Conservation (phyloP, 2,888 invertebrate genomes). For the Agonopterix subpropinquella region DNA sequence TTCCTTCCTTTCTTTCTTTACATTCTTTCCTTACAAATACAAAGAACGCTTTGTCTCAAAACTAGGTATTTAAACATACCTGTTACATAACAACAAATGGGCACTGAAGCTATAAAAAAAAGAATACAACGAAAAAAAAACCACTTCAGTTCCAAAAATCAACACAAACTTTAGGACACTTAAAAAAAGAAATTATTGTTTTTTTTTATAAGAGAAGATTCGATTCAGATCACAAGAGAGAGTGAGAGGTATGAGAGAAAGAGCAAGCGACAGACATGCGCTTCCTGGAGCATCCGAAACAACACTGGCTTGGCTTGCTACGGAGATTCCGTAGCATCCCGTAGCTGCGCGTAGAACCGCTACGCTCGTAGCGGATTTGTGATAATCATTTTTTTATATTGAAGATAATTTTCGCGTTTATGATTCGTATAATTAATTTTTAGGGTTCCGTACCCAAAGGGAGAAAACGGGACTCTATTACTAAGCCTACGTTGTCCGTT, state of each 20-base stretch:
- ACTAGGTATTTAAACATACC: constrained; percentile 16
- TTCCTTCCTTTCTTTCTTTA: too few species aligned
- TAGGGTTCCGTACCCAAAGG: too few species aligned
- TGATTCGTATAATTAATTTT: too few species aligned
- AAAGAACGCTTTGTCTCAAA: constrained; percentile 7
- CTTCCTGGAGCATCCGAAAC: constrained; percentile 5
- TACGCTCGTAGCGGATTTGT: constrained; percentile 1
- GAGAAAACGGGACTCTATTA: too few species aligned
- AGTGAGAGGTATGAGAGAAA: constrained; percentile 12
- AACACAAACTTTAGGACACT: background rate
- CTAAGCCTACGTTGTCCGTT: too few species aligned
- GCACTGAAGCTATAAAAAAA: background rate
- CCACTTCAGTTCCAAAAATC: constrained; percentile 2
- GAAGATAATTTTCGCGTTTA: background rate
- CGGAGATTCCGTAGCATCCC: constrained; percentile 3
- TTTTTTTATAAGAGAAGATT: constrained; percentile 2
- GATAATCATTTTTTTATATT: too few species aligned
- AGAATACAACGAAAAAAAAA: constrained; percentile 12
- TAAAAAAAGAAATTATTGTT: constrained; percentile 5
- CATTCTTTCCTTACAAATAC: too few species aligned
- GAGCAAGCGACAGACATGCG: constrained; percentile 23
- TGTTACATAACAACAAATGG: constrained; percentile 23
- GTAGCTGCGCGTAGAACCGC: constrained; percentile 7
- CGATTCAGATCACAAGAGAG: constrained; percentile 9
- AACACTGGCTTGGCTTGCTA: constrained; percentile 2